phyloP scores from a whole-genome alignment of 2,113 vertebrate genomes.

The Hyla sarda region DNA sequence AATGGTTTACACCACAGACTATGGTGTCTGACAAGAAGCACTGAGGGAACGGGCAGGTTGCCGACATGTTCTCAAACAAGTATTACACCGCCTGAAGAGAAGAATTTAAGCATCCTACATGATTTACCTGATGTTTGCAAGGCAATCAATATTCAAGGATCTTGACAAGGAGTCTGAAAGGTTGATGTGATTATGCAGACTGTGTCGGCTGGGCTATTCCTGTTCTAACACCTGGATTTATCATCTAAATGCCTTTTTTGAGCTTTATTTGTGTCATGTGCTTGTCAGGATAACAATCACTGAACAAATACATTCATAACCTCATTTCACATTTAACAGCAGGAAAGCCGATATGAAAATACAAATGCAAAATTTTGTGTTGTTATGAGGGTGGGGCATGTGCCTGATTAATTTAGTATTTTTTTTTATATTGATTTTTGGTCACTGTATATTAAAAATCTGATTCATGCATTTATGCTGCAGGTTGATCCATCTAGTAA shows the following conservation, averaged over 20 bases:
- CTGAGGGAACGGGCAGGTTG: constrained; percentile 39
- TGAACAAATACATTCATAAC: constrained; percentile 32
- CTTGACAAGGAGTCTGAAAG: constrained; percentile 50
- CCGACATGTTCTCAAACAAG: constrained; percentile 46
- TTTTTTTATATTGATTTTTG: background rate
- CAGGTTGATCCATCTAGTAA: background rate
- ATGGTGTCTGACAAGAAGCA: constrained; percentile 30
- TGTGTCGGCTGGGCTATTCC: constrained; percentile 42
- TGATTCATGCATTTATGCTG: background rate
- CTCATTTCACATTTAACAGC: constrained; percentile 16
- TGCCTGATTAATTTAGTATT: background rate
- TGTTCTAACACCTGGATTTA: constrained; percentile 48
- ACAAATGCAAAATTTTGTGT: background rate
- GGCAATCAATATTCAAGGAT: constrained; percentile 52
- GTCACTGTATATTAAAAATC: background rate
- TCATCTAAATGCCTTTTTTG: constrained; percentile 26
- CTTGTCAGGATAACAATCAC: constrained; percentile 37
- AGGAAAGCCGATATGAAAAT: constrained; percentile 11
- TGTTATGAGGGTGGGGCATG: background rate
- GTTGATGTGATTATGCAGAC: constrained; percentile 51
- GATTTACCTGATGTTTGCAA: constrained; percentile 55
- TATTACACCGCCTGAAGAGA: constrained; percentile 39
- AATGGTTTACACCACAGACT: constrained; percentile 50
- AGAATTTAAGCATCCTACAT: constrained; percentile 48
- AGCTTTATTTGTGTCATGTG: constrained; percentile 39